phyloP scores from a whole-genome alignment of 2,113 vertebrate species.

The Dasypus novemcinctus region DNA sequence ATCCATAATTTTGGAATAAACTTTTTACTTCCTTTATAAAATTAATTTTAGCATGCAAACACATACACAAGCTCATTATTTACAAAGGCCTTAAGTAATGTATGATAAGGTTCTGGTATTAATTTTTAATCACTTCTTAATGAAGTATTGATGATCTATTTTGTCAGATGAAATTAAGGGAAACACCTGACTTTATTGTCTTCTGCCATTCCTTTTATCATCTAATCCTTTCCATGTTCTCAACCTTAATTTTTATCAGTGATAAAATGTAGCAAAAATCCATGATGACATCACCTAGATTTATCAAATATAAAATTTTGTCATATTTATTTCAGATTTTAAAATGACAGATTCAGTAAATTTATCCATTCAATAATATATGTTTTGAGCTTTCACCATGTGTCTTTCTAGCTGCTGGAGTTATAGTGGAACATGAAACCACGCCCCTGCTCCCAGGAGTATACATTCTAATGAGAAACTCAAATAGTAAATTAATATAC shows the following conservation, averaged over 20 bases:
- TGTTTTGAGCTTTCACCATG: background rate
- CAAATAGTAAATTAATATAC: background rate
- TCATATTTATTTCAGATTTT: background rate
- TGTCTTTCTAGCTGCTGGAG: background rate
- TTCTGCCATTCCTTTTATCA: background rate
- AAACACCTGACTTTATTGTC: background rate
- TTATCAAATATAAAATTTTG: constrained; percentile 18
- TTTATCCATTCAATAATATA: background rate
- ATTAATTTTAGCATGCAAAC: background rate
- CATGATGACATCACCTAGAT: background rate
- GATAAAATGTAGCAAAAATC: background rate
- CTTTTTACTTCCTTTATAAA: background rate
- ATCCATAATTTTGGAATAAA: background rate
- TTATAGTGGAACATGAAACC: background rate
- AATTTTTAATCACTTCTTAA: background rate
- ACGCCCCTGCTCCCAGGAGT: background rate
- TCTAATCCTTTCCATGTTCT: background rate
- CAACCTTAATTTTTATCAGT: background rate
- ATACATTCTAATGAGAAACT: background rate
- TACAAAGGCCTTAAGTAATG: background rate
- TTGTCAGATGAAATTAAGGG: background rate
- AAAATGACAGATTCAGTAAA: background rate
- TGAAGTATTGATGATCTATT: background rate
- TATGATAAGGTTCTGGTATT: background rate
- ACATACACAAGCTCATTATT: background rate